A percentile compares a stretch with the other conserved stretches of the same genome.
Evolutionary conservation across 2,797 vertebrate species (phyloP).

Genomic region (Numenius phaeopus): DNA sequence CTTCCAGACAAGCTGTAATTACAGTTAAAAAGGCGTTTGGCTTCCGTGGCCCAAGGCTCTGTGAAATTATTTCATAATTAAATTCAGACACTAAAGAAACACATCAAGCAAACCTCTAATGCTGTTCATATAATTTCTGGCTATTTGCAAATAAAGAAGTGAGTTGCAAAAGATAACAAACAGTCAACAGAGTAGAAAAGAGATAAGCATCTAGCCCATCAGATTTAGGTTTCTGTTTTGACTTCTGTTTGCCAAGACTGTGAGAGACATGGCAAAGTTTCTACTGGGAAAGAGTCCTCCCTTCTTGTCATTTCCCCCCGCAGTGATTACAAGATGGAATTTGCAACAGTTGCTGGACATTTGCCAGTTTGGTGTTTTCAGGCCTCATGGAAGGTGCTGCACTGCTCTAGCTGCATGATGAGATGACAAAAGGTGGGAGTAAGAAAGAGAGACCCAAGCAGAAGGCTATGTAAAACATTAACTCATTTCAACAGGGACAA

Average conservation of each 20-base stretch:
- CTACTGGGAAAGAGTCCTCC: background rate
- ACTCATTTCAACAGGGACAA: background rate
- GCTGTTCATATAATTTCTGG: background rate
- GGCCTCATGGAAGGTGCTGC: background rate
- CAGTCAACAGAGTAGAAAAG: background rate
- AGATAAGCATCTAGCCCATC: background rate
- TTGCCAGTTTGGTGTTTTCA: background rate
- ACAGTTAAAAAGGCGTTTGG: background rate
- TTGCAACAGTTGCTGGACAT: background rate
- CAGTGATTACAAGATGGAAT: background rate
- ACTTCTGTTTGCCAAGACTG: background rate
- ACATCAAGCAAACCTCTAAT: background rate
- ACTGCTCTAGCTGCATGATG: background rate
- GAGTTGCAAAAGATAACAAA: background rate
- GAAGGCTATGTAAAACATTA: background rate
- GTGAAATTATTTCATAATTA: background rate
- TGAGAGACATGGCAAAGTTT: accelerated
- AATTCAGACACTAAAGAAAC: background rate
- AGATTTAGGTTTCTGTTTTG: background rate
- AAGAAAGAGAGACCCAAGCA: background rate
- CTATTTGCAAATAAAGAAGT: background rate
- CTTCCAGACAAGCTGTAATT: background rate
- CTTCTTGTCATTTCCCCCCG: background rate
- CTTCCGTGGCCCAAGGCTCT: background rate
- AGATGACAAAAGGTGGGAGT: background rate